These are phyloP conservation scores for Phylloscopus whistleri DNA, from an alignment of 2,113 vertebrate genomes.

Conservation along the genomic window DNA sequence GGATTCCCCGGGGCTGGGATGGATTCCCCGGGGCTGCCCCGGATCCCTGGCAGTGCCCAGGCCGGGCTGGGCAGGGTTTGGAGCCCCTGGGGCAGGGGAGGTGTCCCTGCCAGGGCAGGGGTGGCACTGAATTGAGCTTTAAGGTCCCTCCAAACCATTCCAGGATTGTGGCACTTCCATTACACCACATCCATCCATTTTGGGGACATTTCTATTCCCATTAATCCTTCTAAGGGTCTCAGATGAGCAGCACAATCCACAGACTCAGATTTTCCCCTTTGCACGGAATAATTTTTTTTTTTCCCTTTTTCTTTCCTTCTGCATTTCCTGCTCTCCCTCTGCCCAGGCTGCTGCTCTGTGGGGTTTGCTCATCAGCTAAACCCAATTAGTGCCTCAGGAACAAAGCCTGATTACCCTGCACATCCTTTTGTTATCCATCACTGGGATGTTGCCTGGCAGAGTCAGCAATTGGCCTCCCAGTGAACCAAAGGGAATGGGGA, in stretches of 20 bases:
- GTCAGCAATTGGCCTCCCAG: not conserved
- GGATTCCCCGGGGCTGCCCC: too few relatives aligned
- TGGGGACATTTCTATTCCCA: not conserved
- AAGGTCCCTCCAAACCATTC: not conserved
- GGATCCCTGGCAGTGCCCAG: not conserved
- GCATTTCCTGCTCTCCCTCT: not conserved
- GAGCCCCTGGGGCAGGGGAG: not conserved
- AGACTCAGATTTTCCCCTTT: not conserved
- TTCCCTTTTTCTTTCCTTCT: not conserved
- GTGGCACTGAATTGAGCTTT: too few relatives aligned
- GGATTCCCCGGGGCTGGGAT: too few relatives aligned
- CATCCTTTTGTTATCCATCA: slow-evolving; percentile 55
- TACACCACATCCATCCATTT: fast-evolving
- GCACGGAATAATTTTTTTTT: not conserved
- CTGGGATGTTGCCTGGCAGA: not conserved
- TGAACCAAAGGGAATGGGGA: slow-evolving; percentile 4
- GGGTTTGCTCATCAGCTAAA: slow-evolving; percentile 27
- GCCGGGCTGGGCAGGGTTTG: too few relatives aligned
- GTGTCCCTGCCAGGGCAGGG: not conserved
- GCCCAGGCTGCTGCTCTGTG: not conserved
- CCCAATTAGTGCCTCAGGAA: slow-evolving; percentile 40
- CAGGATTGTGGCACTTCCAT: not conserved
- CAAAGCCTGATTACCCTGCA: slow-evolving; percentile 18
- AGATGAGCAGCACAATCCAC: not conserved
- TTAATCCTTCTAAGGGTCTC: not conserved